Conservation (phyloP, 2,888 invertebrate genomes). For the Dynastes grantii region DNA sequence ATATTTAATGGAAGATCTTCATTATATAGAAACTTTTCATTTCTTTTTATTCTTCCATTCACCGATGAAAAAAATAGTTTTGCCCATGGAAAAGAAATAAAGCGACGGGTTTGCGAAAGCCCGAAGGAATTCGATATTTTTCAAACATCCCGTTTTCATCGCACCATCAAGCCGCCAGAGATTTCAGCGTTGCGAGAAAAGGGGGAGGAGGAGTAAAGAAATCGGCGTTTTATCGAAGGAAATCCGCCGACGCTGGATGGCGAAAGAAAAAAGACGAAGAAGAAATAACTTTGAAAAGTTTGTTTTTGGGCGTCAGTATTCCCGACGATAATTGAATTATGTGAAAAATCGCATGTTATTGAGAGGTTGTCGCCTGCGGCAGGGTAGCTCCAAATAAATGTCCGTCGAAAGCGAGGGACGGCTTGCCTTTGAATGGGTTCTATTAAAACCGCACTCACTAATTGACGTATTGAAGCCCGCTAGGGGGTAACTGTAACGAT, state of each 20-base stretch:
- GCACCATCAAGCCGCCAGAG: no score
- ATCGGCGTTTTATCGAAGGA: not conserved
- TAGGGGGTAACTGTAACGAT: not conserved
- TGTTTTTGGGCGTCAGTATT: slow-evolving; percentile 2
- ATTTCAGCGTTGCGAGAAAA: not conserved
- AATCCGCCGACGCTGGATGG: not conserved
- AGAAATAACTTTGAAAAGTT: slow-evolving; percentile 8
- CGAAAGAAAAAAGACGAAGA: not conserved
- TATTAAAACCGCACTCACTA: slow-evolving; percentile 5
- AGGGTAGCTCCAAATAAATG: not conserved
- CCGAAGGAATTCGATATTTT: slow-evolving; percentile 5
- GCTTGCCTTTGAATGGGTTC: not conserved
- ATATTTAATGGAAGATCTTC: no score
- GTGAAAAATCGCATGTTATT: slow-evolving; percentile 10
- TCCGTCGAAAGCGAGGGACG: not conserved
- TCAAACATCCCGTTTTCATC: not conserved
- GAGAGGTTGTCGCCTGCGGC: not conserved
- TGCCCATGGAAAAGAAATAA: not conserved
- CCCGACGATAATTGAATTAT: slow-evolving; percentile 10
- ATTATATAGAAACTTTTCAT: no score
- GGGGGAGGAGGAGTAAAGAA: no score
- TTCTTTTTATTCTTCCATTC: no score
- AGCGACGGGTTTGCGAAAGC: not conserved
- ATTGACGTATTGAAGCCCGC: slow-evolving; percentile 8
- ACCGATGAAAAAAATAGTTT: not conserved